Percentiles rank a stretch among this genome's conserved stretches.
Evolutionary conservation across 2,888 invertebrate genomes (phyloP).

Genomic region (Alcis repandata): DNA sequence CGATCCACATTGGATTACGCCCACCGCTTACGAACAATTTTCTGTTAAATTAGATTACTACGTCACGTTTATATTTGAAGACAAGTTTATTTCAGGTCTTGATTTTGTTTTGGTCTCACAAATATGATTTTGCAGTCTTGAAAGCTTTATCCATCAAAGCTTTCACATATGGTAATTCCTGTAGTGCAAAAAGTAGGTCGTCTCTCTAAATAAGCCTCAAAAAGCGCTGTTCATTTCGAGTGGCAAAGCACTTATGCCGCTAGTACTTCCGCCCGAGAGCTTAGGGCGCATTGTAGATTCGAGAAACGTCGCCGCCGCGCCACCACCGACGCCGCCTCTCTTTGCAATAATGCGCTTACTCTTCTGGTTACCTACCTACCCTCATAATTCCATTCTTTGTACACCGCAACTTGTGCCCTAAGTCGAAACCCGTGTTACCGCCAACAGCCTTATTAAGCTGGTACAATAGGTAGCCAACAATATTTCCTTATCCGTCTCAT

Average conservation of each 20-base stretch:
- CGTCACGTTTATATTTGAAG: background rate
- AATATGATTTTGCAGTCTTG: conserved; percentile 5
- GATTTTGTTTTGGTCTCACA: background rate
- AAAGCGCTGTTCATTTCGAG: conserved; percentile 76
- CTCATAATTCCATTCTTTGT: conserved; percentile 79
- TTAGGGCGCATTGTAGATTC: conserved; percentile 81
- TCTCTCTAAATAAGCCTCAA: conserved; percentile 71
- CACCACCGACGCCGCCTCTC: conserved; percentile 59
- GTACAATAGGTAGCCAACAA: conserved; percentile 62
- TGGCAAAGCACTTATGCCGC: conserved; percentile 76
- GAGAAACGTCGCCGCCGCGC: conserved; percentile 69
- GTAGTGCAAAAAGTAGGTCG: conserved; percentile 63
- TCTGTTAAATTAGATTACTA: conserved; percentile 1
- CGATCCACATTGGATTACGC: conserved; percentile 62
- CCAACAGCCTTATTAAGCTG: conserved; percentile 63
- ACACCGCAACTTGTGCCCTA: conserved; percentile 71
- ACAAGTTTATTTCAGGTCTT: background rate
- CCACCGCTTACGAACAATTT: conserved; percentile 39
- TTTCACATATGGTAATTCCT: conserved; percentile 65
- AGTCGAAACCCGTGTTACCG: conserved; percentile 79
- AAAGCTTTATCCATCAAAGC: conserved; percentile 16
- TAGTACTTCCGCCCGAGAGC: conserved; percentile 72
- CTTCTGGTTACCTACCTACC: conserved; percentile 69
- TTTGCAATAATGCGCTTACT: conserved; percentile 82
- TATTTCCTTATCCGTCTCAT: conserved; percentile 62